A percentile compares a stretch with the other conserved stretches of the same genome.
These are phyloP conservation scores for Temnothorax rugatulus DNA, from an alignment of 2,888 invertebrate species.

Conservation along the genomic window DNA sequence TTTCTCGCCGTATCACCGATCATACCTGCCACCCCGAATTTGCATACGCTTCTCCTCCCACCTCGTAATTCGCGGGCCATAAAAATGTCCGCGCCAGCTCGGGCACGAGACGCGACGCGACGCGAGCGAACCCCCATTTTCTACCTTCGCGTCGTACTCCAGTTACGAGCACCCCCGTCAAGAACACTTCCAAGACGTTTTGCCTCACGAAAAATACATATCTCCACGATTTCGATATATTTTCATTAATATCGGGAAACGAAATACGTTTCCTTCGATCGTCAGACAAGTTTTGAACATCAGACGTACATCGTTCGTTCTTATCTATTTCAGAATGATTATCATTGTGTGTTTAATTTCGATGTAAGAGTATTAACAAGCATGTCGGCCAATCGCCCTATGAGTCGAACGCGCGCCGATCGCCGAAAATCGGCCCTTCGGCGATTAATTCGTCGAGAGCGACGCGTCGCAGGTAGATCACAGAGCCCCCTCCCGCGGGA, in stretches of 20 bases:
- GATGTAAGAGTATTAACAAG: not conserved
- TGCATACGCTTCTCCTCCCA: constrained; percentile 23
- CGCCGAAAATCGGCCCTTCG: not conserved
- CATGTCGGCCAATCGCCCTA: constrained; percentile 24
- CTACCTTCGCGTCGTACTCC: not conserved
- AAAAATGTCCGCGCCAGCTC: constrained; percentile 37
- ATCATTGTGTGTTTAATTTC: not conserved
- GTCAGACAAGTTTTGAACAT: not conserved
- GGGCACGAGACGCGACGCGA: constrained; percentile 22
- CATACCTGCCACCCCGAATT: constrained; percentile 15
- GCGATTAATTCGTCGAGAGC: constrained; percentile 8
- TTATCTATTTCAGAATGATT: not conserved
- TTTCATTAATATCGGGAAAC: not conserved
- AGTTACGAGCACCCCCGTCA: not conserved
- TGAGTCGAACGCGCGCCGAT: not conserved
- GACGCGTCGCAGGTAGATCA: not conserved
- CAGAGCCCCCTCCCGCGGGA: not conserved
- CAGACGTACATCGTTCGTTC: not conserved
- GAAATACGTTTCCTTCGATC: not conserved
- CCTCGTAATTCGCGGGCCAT: constrained; percentile 32
- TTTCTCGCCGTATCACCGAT: constrained; percentile 3
- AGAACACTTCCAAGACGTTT: not conserved
- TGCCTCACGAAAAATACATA: not conserved
- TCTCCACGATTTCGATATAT: not conserved
- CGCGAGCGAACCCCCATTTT: constrained; percentile 24